These are phyloP conservation scores for Graptemys geographica DNA, from an alignment of 2,797 vertebrate species.

Conservation along the genomic window DNA sequence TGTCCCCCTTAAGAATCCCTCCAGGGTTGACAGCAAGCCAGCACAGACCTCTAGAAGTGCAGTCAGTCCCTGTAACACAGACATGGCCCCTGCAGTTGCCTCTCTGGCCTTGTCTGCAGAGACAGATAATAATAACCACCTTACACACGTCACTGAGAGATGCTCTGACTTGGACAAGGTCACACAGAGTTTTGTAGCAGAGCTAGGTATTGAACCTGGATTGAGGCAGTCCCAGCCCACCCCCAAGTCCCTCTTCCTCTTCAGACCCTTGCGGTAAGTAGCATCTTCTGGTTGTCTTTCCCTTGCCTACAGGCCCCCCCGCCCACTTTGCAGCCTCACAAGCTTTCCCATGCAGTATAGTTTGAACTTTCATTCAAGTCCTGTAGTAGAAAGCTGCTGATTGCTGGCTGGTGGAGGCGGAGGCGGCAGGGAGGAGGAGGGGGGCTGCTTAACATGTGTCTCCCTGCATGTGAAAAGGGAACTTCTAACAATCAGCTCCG, in stretches of 20 bases:
- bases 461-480: not conserved
- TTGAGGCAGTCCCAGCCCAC: not conserved
- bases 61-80: not conserved
- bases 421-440: accelerated
- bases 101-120: not conserved
- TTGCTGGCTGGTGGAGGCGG: not conserved
- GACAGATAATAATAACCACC: not conserved
- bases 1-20: not conserved
- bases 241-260: not conserved
- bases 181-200: not conserved
- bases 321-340: no score
- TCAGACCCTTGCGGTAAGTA: no score
- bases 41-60: not conserved
- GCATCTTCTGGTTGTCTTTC: no score
- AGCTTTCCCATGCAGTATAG: not conserved
- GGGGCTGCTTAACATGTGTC: not conserved
- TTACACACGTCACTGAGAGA: not conserved
- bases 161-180: not conserved
- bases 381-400: not conserved
- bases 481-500: not conserved
- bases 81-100: not conserved
- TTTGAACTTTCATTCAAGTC: not conserved
- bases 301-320: no score
- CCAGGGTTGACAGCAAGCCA: not conserved
- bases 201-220: not conserved